phyloP scores from a whole-genome alignment of 2,113 vertebrate genomes.

The Lota lota region DNA sequence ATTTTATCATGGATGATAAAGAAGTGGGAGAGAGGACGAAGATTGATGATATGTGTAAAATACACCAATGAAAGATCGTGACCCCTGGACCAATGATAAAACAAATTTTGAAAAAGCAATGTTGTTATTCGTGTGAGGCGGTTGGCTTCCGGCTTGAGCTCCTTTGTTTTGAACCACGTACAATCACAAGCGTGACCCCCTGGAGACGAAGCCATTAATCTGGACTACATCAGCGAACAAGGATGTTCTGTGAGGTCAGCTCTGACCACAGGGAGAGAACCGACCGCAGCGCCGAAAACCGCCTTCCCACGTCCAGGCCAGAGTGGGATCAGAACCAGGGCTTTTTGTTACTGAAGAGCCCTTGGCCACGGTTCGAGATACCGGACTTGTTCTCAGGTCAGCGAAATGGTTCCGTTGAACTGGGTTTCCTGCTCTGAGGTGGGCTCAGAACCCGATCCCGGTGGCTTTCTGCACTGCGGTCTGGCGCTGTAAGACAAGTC shows the following conservation, averaged over 20 bases:
- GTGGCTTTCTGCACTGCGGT: conserved; percentile 38
- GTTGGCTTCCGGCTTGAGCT: conserved; percentile 35
- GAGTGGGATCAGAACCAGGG: conserved; percentile 29
- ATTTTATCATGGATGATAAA: too few species aligned
- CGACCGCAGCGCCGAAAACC: conserved; percentile 25
- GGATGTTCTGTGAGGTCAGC: conserved; percentile 18
- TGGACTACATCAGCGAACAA: conserved; percentile 1
- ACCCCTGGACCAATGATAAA: background rate
- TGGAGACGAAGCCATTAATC: conserved; percentile 20
- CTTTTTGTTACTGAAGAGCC: conserved; percentile 25
- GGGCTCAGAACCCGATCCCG: conserved; percentile 51
- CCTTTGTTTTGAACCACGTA: conserved; percentile 33
- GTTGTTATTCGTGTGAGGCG: conserved; percentile 32
- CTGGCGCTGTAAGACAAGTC: conserved; percentile 14
- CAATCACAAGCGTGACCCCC: conserved; percentile 42
- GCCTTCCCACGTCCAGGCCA: conserved; percentile 21
- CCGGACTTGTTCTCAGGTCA: conserved; percentile 37
- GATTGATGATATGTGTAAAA: too few species aligned
- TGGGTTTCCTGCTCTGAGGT: conserved; percentile 48
- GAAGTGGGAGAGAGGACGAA: too few species aligned
- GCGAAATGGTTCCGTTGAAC: conserved; percentile 35
- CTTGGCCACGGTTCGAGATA: conserved; percentile 30
- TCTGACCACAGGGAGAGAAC: conserved; percentile 14
- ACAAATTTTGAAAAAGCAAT: conserved; percentile 28
- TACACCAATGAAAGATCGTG: too few species aligned